Evolutionary conservation across 2,797 vertebrate genomes (phyloP), one percentile per base, ranked within the genome.

Genomic region (Acestrorhynchus altus): DNA sequence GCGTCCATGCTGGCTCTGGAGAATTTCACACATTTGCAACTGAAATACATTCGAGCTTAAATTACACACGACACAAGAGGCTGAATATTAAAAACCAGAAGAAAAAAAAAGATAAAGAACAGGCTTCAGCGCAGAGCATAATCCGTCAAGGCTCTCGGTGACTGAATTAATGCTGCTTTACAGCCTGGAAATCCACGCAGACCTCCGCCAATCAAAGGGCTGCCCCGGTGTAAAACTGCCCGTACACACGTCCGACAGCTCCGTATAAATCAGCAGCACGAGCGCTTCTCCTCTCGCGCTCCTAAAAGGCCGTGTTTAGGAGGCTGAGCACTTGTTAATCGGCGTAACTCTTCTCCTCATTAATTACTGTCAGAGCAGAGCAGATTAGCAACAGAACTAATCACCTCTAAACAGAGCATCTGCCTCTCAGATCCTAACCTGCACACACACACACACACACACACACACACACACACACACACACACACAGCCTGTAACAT

Each of bases 101-200:
- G 11, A 63, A 63, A 56, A 20, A 16, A 26, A 46, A 26, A 46
- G 64, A 35, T 35, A 56, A 18, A 44, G 40, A 63, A 46, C 16
- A 56, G 11, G 4, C 39, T 44, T 22, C 20, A 1, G 31, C n/a
- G 18, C 24, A 26, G 56, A 31, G 49, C 70, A 80, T 73, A 56
- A 31, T 64, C 52, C 13, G 18, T 24, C 49, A 46, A 35, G 49
- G 18, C 42, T 75, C 68, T 74, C 54, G 0, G 80, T 83, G 81
- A 72, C 76, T 46, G 77, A 86, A 83, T 68, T 47, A 46, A 52
- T 26, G 64, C 69, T 59, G 57, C 31, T 20, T 24, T 24, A 68
- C 61, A 60, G 52, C 40, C 47, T 51, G 56, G 68, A 56, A 73
- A 80, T 81, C 78, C 68, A 49, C 39, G 60, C 69, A 84, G 61